Conservation (phyloP, 2,888 invertebrate genomes). For the Dicyrtoma fusca region DNA sequence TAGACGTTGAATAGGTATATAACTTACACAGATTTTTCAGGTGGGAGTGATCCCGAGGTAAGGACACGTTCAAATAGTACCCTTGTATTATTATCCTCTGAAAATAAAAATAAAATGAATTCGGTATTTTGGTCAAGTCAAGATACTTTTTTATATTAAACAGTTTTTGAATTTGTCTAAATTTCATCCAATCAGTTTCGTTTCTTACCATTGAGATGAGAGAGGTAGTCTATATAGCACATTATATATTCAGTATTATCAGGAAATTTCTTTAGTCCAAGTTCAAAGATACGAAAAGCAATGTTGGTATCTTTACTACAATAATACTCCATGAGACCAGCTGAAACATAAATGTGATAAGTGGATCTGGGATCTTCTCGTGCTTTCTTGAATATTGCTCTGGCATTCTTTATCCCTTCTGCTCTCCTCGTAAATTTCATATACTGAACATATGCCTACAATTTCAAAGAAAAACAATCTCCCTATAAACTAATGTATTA, state of each 20-base stretch:
- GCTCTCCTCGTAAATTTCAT: slow-evolving; percentile 98
- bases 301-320: slow-evolving; percentile 98
- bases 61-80: slow-evolving; percentile 97
- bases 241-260: slow-evolving; percentile 93
- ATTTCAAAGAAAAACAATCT: slow-evolving; percentile 5
- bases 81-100: slow-evolving; percentile 98
- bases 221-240: slow-evolving; percentile 94
- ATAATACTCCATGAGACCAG: slow-evolving; percentile 98
- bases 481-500: background rate
- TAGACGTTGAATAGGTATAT: background rate
- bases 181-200: slow-evolving; percentile 9
- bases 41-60: slow-evolving; percentile 85
- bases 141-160: too few species aligned
- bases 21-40: slow-evolving; percentile 84
- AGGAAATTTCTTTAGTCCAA: slow-evolving; percentile 95
- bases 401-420: slow-evolving; percentile 95
- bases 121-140: too few species aligned
- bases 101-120: slow-evolving; percentile 23
- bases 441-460: slow-evolving; percentile 91
- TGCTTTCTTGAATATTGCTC: slow-evolving; percentile 92
- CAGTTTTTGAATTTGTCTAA: too few species aligned
- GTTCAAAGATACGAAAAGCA: slow-evolving; percentile 93
- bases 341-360: slow-evolving; percentile 94
- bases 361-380: slow-evolving; percentile 81
- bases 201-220: slow-evolving; percentile 86